Evolutionary conservation across 2,113 vertebrate species (phyloP).

Genomic region (Coptodon rendalli): DNA sequence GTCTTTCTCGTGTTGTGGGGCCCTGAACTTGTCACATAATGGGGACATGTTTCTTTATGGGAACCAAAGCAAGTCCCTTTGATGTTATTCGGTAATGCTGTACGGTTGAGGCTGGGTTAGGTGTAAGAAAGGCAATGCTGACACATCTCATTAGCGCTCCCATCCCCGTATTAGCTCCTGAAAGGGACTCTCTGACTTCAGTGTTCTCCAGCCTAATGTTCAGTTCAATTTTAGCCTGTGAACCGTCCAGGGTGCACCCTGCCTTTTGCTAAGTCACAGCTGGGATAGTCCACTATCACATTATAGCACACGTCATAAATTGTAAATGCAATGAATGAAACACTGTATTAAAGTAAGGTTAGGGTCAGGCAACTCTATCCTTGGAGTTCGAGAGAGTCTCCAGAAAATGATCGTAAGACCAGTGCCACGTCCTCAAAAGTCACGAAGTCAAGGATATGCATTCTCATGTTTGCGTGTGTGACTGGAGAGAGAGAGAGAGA

Average conservation of each 20-base stretch:
- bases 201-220: not conserved
- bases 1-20: not conserved
- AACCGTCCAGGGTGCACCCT: not conserved
- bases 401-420: not conserved
- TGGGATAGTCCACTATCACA: not conserved
- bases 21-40: not conserved
- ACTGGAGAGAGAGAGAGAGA: not conserved
- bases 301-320: not conserved
- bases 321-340: not conserved
- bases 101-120: not conserved
- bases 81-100: not conserved
- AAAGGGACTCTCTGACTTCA: not conserved
- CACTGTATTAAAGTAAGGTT: not conserved
- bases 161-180: not conserved
- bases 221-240: not conserved
- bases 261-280: not conserved
- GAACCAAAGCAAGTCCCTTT: not conserved
- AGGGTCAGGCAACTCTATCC: not conserved
- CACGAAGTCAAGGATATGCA: not conserved
- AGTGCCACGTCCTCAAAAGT: not conserved
- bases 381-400: rapidly evolving
- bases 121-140: not conserved
- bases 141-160: not conserved
- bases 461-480: not conserved
- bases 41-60: not conserved